Conservation (phyloP, 2,888 invertebrate genomes). For the Polia nebulosa region DNA sequence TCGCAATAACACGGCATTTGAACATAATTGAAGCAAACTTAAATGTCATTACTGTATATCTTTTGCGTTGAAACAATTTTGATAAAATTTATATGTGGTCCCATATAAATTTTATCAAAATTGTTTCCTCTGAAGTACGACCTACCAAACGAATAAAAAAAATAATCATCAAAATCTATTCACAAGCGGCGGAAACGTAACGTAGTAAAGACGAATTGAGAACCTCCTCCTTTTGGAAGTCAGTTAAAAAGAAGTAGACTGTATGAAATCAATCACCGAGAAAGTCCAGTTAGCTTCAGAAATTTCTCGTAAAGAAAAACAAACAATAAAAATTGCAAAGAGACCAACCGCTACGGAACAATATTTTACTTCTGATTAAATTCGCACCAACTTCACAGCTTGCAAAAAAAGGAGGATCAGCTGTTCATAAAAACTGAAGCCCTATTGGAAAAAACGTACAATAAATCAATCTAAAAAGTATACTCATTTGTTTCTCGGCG, state of each 20-base stretch:
- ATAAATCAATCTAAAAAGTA: conserved; percentile 66
- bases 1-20: no score
- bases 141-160: no score
- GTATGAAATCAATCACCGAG: conserved; percentile 7
- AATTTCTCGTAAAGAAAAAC: conserved; percentile 13
- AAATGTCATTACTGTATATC: no score
- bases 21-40: no score
- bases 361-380: conserved; percentile 48
- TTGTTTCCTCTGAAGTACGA: no score
- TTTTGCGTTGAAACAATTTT: no score
- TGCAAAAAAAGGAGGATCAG: conserved; percentile 42
- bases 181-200: no score
- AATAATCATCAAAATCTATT: no score
- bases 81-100: no score
- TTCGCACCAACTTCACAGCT: conserved; percentile 41
- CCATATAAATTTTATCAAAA: no score
- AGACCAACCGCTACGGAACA: conserved; percentile 28
- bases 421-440: conserved; percentile 51
- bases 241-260: not conserved
- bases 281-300: conserved; percentile 4
- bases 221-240: no score
- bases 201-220: no score
- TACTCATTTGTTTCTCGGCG: conserved; percentile 60
- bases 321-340: conserved; percentile 12
- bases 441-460: conserved; percentile 50